Conservation (phyloP, 2,888 invertebrate genomes). For the Caenorhabditis sp. region DNA sequence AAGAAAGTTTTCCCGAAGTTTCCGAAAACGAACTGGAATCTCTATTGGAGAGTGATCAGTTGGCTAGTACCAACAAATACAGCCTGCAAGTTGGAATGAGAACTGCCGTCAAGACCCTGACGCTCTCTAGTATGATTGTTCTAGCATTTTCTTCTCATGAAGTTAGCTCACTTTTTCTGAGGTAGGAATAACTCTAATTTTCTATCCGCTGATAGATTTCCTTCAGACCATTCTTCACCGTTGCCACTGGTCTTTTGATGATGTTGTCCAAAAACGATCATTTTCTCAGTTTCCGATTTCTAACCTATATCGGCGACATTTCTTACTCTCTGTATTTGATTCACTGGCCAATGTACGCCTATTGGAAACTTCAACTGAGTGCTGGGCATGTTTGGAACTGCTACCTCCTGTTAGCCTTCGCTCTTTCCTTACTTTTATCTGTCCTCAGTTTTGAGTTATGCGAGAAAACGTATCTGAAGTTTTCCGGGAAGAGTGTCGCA, state of each 20-base stretch:
- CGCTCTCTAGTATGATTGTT: not conserved
- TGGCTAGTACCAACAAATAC: not conserved
- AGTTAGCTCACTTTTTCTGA: not conserved
- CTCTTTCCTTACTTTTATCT: not conserved
- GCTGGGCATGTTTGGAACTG: conserved; percentile 8
- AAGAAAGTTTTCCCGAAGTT: not conserved
- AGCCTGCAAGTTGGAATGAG: not conserved
- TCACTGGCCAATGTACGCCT: conserved; percentile 50
- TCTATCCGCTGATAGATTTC: no score
- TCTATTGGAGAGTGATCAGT: not conserved
- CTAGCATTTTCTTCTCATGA: not conserved
- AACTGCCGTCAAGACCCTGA: not conserved
- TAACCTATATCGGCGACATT: conserved; percentile 41
- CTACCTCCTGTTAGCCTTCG: not conserved
- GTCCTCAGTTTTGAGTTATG: conserved; percentile 18
- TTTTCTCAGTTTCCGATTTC: conserved; percentile 2
- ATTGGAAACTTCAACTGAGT: conserved; percentile 24
- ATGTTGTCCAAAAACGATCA: not conserved
- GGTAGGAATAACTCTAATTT: not conserved
- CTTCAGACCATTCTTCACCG: conserved; percentile 36
- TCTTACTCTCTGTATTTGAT: conserved; percentile 45
- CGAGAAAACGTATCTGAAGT: conserved; percentile 8
- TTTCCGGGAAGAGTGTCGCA: not conserved
- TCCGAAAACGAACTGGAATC: not conserved
- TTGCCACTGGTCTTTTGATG: conserved; percentile 24